Evolutionary conservation across 2,888 invertebrate species (phyloP), one percentile per base, ranked within the genome.

Genomic region (Scaptomyza reducta): DNA sequence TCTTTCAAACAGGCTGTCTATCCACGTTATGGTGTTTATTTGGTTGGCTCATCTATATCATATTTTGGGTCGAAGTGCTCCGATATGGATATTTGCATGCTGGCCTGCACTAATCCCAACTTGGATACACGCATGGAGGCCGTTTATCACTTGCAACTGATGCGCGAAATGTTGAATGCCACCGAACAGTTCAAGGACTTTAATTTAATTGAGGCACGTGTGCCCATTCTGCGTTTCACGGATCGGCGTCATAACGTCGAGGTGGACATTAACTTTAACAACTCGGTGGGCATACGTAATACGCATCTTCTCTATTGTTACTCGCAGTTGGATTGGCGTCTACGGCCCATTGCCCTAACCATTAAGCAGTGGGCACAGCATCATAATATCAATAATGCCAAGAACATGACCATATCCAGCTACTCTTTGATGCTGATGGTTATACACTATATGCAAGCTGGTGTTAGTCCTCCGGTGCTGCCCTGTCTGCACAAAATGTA

Each of bases 341-440:
- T 99, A 42, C 94, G 97, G 57, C 99, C 99, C 46, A 93, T 99
- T 85, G 97, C 98, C 68, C 93, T 98, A 74, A 94, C 97, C 64
- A 95, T 97, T 41, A 99, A 99, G 93, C 94, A 97, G 80, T 99
- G 99, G 99, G 99, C 99, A 49, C 96, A 96, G 89, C 94, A 94
- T 88, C 97, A 98, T 91, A 94, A 96, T 90, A 99, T 99, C 89
- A 99, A 99, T 92, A 97, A 99, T 93, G 99, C 99, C 62, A 96
- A 97, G 79, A 96, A 96, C 78, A 96, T 97, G 94, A 98, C 98
- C 66, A 96, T 99, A 73, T 99, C 99, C 29, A 98, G 98, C 89
- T 99, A 99, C 93, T 98, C 99, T 6, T 94, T 99, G 87, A 97
- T 96, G 16, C 94, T 99, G 79, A 99, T 99, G 99, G 96, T 98